Evolutionary conservation across 2,888 invertebrate genomes (phyloP), one percentile per base, ranked within the genome.

Genomic region (Lasioglossum zephyrum): DNA sequence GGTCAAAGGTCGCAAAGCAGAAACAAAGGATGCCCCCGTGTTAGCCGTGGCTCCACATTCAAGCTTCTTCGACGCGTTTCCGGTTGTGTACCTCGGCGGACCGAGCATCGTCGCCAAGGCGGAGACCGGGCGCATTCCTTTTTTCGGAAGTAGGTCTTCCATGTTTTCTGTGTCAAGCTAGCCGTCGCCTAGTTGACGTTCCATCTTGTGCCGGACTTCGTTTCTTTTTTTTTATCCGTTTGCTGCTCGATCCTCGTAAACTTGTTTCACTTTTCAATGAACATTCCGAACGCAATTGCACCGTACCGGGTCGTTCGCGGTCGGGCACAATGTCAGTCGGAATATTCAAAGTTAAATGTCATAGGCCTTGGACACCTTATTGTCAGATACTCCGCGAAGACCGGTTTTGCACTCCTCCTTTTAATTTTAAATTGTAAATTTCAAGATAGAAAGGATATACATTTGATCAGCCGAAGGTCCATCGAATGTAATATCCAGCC

Each of bases 51-150:
- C 98, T 6, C 99, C 99, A 4, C 99, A 99, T 95, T 98, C 99
- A 63, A 97, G 98, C 83, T 98, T 97, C 96, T 97, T 98, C 95
- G 99, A 99, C 95, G 97, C 98, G 85, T 96, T 99, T 88, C 97
- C 98, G 91, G 97, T 98, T 92, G 97, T 98, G 84, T 96, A 97
- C 93, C 96, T 98, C 90, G 97, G 97, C n/a, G 98, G 98, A 76
- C 98, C 98, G 44, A 97, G 98, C 92, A 97, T 98, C 94, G 98
- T 99, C 91, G 98, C 98, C 87, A 98, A 98, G 95, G 97, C 97
- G 36, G 98, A 98, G 94, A 97, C 98, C 44, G 97, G 97, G 78
- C 96, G 96, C 86, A 96, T 98, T 92, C 98, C 98, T 83, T 96
- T 99, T 93, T 97, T 99, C 95, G 99, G 99, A 97, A 98, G 99